Evolutionary conservation across 2,797 vertebrate species (phyloP), one percentile per base, ranked within the genome.

Genomic region (Microtus obscurus): DNA sequence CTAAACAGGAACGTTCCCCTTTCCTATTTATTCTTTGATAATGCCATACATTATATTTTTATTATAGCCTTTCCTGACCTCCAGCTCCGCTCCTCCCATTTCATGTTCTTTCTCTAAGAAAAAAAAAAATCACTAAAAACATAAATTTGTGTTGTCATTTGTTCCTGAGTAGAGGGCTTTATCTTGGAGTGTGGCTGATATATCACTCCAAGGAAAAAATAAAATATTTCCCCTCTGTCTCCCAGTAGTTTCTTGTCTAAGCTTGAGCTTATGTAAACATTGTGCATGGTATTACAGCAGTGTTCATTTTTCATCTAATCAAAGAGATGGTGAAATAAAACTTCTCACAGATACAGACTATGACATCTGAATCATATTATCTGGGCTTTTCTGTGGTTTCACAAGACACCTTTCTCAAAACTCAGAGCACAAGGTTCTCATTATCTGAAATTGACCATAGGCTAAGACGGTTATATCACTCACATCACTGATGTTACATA

Each of bases 361-460:
- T 4, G 19, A n/a, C 17, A 73, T 27, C 43, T 53, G 6, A 69
- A 73, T 27, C 12, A n/a, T 1, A n/a, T 1, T 31, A 77, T 0
- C 73, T 4, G 27, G n/a, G 61, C 4, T 86, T 43, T n/a, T 21
- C 34, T 87, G 40, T 17, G 73, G 4, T 56, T 31, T 56, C 34
- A 92, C 13, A 95, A 91, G 31, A 93, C 65, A 74, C n/a, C 4
- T 78, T 94, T 65, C 83, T 93, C 45, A 74, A 94, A 71, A n/a
- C 25, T 17, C 17, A 92, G 56, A 73, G 8, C 40, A 37, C 65
- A 87, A 93, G n/a, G 40, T 43, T 11, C 17, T 89, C 40, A 83
- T 78, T 51, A 82, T 92, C 37, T 91, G 67, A 40, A 43, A 16
- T 5, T 81, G 63, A 87, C 21, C 25, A 89, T 6, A 4, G 92